These are phyloP conservation scores for Chrysina gloriosa DNA, from an alignment of 2,888 invertebrate species.

Conservation along the genomic window DNA sequence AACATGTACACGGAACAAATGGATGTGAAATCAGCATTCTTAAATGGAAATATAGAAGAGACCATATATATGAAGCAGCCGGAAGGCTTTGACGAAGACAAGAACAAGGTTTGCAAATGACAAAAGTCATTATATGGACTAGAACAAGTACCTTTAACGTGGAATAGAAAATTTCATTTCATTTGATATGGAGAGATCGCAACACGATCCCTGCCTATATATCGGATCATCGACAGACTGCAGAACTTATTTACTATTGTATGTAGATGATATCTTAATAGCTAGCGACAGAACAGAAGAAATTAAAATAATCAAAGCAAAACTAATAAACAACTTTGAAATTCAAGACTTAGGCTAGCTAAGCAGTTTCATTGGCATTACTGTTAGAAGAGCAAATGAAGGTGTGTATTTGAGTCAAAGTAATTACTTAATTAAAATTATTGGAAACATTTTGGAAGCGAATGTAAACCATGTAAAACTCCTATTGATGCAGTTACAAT, in stretches of 20 bases:
- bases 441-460: slow-evolving; percentile 1
- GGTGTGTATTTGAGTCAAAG: slow-evolving; percentile 47
- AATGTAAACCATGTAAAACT: slow-evolving; percentile 3
- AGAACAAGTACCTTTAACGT: slow-evolving; percentile 58
- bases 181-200: slow-evolving; percentile 48
- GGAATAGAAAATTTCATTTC: slow-evolving; percentile 56
- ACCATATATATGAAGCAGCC: slow-evolving; percentile 57
- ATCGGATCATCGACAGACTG: slow-evolving; percentile 41
- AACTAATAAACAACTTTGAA: slow-evolving; percentile 6
- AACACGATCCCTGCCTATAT: slow-evolving; percentile 56
- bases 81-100: slow-evolving; percentile 54
- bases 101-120: slow-evolving; percentile 54
- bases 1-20: too few species aligned
- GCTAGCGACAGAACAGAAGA: slow-evolving; percentile 33
- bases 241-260: slow-evolving; percentile 52
- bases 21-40: too few species aligned
- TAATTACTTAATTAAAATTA: slow-evolving; percentile 40
- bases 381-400: not conserved
- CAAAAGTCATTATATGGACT: slow-evolving; percentile 58
- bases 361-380: slow-evolving; percentile 15
- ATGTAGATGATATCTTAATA: slow-evolving; percentile 57
- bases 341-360: slow-evolving; percentile 17
- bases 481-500: slow-evolving; percentile 4
- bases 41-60: not conserved
- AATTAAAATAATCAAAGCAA: not conserved